phyloP scores from a whole-genome alignment of 2,113 vertebrate species.

The Pungitius pungitius region DNA sequence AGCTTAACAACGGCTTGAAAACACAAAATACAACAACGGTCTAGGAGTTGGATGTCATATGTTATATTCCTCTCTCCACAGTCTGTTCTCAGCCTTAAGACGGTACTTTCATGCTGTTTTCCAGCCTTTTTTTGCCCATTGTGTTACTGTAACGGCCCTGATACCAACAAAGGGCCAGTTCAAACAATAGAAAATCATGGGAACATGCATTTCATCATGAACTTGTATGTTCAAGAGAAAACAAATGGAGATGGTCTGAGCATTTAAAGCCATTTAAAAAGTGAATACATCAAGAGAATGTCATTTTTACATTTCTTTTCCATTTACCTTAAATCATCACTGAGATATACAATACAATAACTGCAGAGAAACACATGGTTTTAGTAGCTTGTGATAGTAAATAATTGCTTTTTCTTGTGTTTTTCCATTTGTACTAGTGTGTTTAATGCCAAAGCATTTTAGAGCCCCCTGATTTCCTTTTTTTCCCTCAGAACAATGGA shows the following conservation, averaged over 20 bases:
- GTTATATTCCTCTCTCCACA: conserved; percentile 24
- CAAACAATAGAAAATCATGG: not conserved
- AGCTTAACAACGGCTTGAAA: conserved; percentile 32
- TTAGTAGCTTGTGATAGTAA: conserved; percentile 9
- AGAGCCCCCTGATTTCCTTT: conserved; percentile 22
- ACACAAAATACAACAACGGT: conserved; percentile 20
- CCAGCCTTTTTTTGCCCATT: not conserved
- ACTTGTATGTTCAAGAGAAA: not conserved
- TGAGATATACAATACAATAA: too few relatives aligned
- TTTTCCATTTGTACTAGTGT: conserved; percentile 28
- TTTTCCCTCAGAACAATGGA: conserved; percentile 33
- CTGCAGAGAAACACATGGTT: not conserved
- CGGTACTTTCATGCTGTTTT: not conserved
- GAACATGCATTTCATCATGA: not conserved
- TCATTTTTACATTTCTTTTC: not conserved
- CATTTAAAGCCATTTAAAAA: conserved; percentile 16
- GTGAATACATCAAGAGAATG: not conserved
- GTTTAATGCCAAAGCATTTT: conserved; percentile 31
- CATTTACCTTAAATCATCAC: conserved; percentile 14
- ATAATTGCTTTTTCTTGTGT: conserved; percentile 32
- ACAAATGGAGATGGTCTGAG: not conserved
- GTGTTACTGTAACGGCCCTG: not conserved
- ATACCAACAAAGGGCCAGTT: not conserved
- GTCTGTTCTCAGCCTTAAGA: conserved; percentile 8
- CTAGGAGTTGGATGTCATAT: conserved; percentile 8